Percentiles rank a stretch among this genome's conserved stretches.
Evolutionary conservation across 2,113 vertebrate genomes (phyloP).

Genomic region (Daboia siamensis): DNA sequence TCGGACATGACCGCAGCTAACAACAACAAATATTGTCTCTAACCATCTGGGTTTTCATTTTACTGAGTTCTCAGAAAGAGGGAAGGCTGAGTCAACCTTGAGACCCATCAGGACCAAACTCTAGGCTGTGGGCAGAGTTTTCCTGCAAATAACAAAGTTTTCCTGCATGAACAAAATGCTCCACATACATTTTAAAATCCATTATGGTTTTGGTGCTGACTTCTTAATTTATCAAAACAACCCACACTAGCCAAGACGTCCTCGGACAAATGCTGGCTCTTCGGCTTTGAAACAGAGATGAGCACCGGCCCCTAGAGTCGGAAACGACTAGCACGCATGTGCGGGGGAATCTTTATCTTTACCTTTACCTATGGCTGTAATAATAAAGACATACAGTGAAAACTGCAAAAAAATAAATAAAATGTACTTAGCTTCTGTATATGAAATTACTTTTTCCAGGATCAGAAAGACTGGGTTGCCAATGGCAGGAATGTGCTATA

Average conservation of each 20-base stretch:
- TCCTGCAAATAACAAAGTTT: no score
- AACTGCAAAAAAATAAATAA: not conserved
- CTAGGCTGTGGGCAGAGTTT: no score
- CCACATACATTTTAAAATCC: slow-evolving; percentile 33
- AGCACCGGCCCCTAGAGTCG: no score
- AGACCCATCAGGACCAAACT: not conserved
- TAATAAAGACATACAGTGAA: not conserved
- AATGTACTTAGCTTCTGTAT: not conserved
- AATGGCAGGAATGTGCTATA: not conserved
- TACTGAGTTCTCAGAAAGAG: not conserved
- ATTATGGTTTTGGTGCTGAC: slow-evolving; percentile 34
- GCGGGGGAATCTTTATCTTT: no score
- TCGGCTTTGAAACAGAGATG: no score
- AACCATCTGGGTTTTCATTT: not conserved
- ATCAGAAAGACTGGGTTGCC: not conserved
- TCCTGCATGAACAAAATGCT: not conserved
- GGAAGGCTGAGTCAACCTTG: not conserved
- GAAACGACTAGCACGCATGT: no score
- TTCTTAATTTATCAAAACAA: not conserved
- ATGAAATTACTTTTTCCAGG: not conserved
- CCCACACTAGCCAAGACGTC: not conserved
- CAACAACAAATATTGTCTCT: not conserved
- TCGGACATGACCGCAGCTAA: no score
- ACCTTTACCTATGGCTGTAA: no score
- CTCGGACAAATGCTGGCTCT: no score